Evolutionary conservation across 2,888 invertebrate genomes (phyloP).

Genomic region (Neoascia interrupta): DNA sequence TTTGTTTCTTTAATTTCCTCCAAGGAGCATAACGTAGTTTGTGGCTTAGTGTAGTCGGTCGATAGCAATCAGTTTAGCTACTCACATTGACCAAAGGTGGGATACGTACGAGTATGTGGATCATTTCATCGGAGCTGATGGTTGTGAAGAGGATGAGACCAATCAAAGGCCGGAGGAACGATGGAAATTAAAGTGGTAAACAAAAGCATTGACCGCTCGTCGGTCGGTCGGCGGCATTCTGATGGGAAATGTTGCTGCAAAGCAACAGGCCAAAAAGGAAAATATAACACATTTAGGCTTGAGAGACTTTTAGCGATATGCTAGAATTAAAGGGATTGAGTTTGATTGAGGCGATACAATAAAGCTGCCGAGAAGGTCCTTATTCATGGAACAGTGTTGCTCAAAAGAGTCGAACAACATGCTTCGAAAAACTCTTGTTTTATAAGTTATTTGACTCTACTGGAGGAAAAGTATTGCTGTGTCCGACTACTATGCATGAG

Average conservation of each 20-base stretch:
- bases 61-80: slow-evolving; percentile 34
- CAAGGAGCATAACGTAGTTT: background rate
- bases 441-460: too few species aligned
- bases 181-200: slow-evolving; percentile 14
- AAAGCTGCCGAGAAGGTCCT: too few species aligned
- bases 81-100: slow-evolving; percentile 47
- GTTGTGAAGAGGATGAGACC: background rate
- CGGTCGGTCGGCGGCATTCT: background rate
- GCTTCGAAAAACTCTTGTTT: too few species aligned
- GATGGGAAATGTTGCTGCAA: slow-evolving; percentile 5
- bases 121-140: slow-evolving; percentile 7
- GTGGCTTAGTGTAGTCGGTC: slow-evolving; percentile 5
- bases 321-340: too few species aligned
- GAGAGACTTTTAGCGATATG: slow-evolving; percentile 7
- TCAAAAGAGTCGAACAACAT: too few species aligned
- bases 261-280: background rate
- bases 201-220: slow-evolving; percentile 28
- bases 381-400: too few species aligned
- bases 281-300: background rate
- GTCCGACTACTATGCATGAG: too few species aligned
- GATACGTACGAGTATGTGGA: background rate
- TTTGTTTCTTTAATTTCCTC: slow-evolving; percentile 25
- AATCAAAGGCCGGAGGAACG: too few species aligned
- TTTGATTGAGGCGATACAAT: too few species aligned
- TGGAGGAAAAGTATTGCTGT: too few species aligned